Base-by-base conservation (phyloP, 1,140 invertebrate genomes). In the Lucilia cuprina region DNA sequence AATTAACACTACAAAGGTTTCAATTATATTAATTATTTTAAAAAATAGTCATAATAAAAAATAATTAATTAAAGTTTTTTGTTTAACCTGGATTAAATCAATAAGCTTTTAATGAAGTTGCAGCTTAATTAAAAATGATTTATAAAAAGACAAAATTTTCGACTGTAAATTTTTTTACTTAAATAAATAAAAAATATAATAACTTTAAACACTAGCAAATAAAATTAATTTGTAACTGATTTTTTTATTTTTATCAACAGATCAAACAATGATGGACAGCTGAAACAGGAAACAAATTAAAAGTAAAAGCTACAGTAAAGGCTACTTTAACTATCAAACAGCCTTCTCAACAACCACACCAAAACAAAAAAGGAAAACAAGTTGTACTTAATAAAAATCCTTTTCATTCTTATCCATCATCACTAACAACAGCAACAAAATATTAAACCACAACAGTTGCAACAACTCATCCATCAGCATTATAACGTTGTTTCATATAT, bases 391-490 rank as follows among this genome's bases (percentile, higher is more conserved):
- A 60, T 60, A 60, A n/a, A 60, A 60, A 60, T 60, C 55, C n/a
- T 41, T 41, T 60, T n/a, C 14, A 60, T 60, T 2, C 55, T 14
- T 17, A 14, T 70, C n/a, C n/a, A 19, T 19, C 65, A 21, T 21
- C 65, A 70, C n/a, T 19, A 21, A 19, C 19, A 70, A 70, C 19
- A 70, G 14, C 55, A 17, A 60, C 5, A 17, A n/a, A n/a, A 9
- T 21, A 21, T 70, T 5, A 70, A 21, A 25, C 5, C 17, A 19
- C 14, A n/a, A 49, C 35, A 80, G 19, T 80, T 49, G 49, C 10
- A 80, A 80, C 13, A 77, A 80, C 41, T 50, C 75, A 80, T 80
- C 47, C 12, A 25, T 21, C 75, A 78, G 21, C 77, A 80, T 80
- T 78, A 65, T 70, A 47, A 35, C 82, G 17, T 70, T 70, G 65